Base-by-base conservation (phyloP, 2,888 invertebrate genomes). In the Exephanes ischioxanthus region DNA sequence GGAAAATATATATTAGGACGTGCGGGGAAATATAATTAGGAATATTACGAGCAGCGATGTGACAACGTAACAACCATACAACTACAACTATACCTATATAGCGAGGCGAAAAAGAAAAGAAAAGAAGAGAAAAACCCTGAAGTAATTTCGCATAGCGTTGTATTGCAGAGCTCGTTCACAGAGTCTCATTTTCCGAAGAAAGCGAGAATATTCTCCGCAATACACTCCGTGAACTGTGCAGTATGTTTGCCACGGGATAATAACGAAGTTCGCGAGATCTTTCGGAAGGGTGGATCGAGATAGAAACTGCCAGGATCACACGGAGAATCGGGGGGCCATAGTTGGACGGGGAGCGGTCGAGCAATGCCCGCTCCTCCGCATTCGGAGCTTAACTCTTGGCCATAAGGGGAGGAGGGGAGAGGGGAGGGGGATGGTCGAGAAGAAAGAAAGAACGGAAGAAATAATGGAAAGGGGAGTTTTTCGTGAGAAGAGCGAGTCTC, bases 191-290 rank as follows among this genome's bases (percentile, higher is more conserved):
- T 61, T 30, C 11, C 61, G 30, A 61, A 61, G 30, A 14, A 14
- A 30, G 6, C n/a, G 63, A 30, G 33, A 63, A 33, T 26, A 16
- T 33, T 33, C n/a, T 14, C 16, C 30, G 30, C 30, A 7, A 33
- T 33, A 63, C 33, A 63, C 30, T n/a, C 1, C 30, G 70, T 22
- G 53, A 75, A 76, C 26, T 22, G n/a, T 4, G 16, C 70, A 26
- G 33, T 55, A 48, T 41, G 73, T 41, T 48, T 26, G 58, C 63
- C 30, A 37, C 61, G 53, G 72, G 55, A 51, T 51, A 72, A 70
- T 78, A 45, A 77, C 73, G 78, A 81, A 81, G 72, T 73, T 84
- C 5, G 73, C 4, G 55, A 80, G 73, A 84, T 81, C 68, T 81
- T 84, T 58, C 7, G 73, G 72, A 53, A 77, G 71, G 11, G 70